These are phyloP conservation scores for Adelognathus sp. DNA, from an alignment of 2,888 invertebrate species.

Conservation along the genomic window DNA sequence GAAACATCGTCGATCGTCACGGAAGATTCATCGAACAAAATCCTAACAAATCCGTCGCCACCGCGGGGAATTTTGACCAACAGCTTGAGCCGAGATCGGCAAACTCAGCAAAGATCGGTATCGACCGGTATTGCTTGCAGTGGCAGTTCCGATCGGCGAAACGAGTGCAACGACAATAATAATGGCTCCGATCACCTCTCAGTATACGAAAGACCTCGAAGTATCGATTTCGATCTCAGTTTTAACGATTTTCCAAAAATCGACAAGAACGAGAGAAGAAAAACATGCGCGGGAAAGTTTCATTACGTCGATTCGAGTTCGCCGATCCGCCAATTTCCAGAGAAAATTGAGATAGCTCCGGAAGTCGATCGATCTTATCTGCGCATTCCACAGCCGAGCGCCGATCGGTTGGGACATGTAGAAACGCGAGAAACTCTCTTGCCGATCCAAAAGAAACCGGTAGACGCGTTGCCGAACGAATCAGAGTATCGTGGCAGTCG, in stretches of 20 bases:
- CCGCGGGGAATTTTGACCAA: constrained; percentile 1
- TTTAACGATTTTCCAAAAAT: neutral
- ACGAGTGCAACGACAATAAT: neutral
- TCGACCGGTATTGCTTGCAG: neutral
- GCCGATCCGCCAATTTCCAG: neutral
- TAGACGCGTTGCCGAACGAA: neutral
- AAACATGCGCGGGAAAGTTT: constrained; percentile 18
- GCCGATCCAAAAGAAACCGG: neutral
- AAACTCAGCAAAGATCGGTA: neutral
- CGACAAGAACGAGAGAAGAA: constrained; percentile 9
- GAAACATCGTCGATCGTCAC: neutral
- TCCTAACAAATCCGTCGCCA: neutral
- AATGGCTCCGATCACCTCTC: neutral
- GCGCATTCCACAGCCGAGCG: neutral
- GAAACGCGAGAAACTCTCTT: neutral
- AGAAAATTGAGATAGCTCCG: neutral
- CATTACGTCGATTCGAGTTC: neutral
- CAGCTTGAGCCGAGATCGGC: neutral
- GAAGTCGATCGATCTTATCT: neutral
- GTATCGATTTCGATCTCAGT: constrained; percentile 55
- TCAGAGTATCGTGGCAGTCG: constrained; percentile 69
- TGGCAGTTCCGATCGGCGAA: neutral
- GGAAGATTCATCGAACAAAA: neutral
- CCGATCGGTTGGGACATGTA: neutral
- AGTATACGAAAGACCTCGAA: constrained; percentile 19